These are phyloP conservation scores for Dynastes tityus DNA, from an alignment of 2,888 invertebrate species.

Conservation along the genomic window DNA sequence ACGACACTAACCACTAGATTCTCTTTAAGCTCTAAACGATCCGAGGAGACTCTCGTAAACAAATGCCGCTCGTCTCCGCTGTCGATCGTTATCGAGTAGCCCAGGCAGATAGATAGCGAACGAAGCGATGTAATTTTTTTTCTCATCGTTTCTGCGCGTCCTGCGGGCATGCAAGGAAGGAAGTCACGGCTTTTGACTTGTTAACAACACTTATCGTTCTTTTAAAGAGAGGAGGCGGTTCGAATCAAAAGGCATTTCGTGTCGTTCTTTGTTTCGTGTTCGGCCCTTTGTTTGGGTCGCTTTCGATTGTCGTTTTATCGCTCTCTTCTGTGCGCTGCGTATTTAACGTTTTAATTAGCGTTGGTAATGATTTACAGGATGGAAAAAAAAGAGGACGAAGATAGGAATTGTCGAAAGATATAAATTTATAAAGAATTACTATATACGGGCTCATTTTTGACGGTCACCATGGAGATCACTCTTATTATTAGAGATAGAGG, in stretches of 20 bases:
- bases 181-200: slow-evolving; percentile 61
- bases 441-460: no score
- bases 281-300: background rate
- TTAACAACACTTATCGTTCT: slow-evolving; percentile 38
- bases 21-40: slow-evolving; percentile 16
- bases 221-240: slow-evolving; percentile 11
- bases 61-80: slow-evolving; percentile 39
- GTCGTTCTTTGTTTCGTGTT: slow-evolving; percentile 1
- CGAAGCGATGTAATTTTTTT: background rate
- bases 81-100: slow-evolving; percentile 43
- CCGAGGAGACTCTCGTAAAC: slow-evolving; percentile 36
- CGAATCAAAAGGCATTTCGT: slow-evolving; percentile 17
- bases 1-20: background rate
- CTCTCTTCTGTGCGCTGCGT: background rate
- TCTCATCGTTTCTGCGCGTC: slow-evolving; percentile 30
- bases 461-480: no score
- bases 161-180: slow-evolving; percentile 56
- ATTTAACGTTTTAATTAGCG: slow-evolving; percentile 5
- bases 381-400: background rate
- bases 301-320: background rate
- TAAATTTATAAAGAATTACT: background rate
- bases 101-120: slow-evolving; percentile 22
- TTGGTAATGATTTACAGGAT: background rate
- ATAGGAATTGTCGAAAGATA: background rate
- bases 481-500: no score